phyloP scores from a whole-genome alignment of 2,113 vertebrate species.

The Taxidea taxus region DNA sequence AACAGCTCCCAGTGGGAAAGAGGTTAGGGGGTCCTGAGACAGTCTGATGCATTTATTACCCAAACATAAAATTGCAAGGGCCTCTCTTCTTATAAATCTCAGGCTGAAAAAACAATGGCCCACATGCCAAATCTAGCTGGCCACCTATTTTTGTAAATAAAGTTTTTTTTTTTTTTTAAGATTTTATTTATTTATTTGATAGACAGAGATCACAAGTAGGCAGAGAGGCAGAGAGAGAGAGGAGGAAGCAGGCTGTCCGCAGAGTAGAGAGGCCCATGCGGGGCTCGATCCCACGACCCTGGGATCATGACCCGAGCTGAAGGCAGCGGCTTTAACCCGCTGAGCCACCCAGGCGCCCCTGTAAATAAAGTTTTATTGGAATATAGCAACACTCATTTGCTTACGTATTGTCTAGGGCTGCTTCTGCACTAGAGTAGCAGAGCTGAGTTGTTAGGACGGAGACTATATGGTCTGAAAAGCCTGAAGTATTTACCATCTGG shows the following conservation, averaged over 20 bases:
- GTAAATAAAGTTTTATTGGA: constrained; percentile 23
- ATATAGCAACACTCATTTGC: neutral
- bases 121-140: neutral
- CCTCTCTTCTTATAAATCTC: neutral
- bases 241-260: no score
- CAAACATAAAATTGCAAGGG: neutral
- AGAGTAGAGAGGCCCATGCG: no score
- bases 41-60: neutral
- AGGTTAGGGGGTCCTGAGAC: neutral
- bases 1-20: neutral
- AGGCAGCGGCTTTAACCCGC: no score
- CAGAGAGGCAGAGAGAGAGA: no score
- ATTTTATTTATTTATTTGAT: no score
- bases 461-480: fast-evolving
- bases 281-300: no score
- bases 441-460: neutral
- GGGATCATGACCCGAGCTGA: no score
- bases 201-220: no score
- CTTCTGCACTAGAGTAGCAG: neutral
- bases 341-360: no score
- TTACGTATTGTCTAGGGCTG: neutral
- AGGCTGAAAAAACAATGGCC: neutral
- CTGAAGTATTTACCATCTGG: neutral
- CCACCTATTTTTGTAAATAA: neutral
- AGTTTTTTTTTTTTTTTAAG: no score